Base-by-base conservation (phyloP, 2,888 invertebrate species). In the Mechanitis mazaeus region DNA sequence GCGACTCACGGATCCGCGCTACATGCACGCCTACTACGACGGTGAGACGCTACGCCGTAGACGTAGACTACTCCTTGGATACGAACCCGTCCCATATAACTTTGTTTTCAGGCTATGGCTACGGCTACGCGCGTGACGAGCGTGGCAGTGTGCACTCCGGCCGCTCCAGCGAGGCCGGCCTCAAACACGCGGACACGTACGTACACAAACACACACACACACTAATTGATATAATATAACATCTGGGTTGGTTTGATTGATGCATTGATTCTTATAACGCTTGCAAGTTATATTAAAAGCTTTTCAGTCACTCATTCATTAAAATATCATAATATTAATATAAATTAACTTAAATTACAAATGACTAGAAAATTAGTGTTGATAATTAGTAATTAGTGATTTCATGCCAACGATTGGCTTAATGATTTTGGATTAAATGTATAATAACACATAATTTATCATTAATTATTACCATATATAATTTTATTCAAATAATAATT, bases 81-180 rank as follows among this genome's bases (percentile, higher is more conserved):
- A 11, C 7, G 11, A 7, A 11, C 7, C 4, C 4, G 47, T 28
- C 4, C 5, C 47, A 50, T 50, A 6, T 50, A 12, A 50, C n/a
- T 28, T 6, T 50, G 50, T 50, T 6, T 38, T 46, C 70, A 77
- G 85, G 81, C 2, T 84, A 80, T 75, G 68, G 72, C 45, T 81
- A 80, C 79, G 83, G 53, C 68, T 64, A 54, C 75, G 80, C 60
- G 72, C 68, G 45, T 2, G 94, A 94, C 72, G 95, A 94, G 69
- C 91, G 95, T 69, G 94, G 93, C 67, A 95, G 95, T 72, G 94
- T 95, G 59, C 95, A 95, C 88, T 96, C 96, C 28, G 96, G 96
- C 55, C 92, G 95, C 71, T 95, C 95, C 84, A 95, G 95, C 65
- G 93, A 94, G 70, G 94, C 94, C 79, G 95, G 94, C 54, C 93